Evolutionary conservation across 2,888 invertebrate species (phyloP).

Genomic region (Amphipoea lucens): DNA sequence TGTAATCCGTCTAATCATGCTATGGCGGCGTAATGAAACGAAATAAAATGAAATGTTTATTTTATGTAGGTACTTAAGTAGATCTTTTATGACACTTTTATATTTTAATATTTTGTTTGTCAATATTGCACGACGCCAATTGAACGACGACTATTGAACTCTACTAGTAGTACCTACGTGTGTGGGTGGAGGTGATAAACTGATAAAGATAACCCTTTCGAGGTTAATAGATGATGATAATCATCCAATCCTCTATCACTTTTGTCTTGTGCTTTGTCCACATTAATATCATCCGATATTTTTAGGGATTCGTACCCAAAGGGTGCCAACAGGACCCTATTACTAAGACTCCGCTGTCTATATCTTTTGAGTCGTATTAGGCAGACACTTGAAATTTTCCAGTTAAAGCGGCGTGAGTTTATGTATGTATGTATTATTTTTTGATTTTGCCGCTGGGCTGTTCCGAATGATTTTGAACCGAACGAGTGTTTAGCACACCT

Average conservation of each 20-base stretch:
- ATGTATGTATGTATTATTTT: too few relatives aligned
- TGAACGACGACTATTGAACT: neutral
- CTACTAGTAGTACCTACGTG: neutral
- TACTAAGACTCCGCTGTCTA: neutral
- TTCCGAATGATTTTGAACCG: too few relatives aligned
- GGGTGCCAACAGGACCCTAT: neutral
- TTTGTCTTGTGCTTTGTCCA: neutral
- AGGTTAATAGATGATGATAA: neutral
- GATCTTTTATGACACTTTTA: too few relatives aligned
- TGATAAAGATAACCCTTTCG: neutral
- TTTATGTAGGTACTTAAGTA: too few relatives aligned
- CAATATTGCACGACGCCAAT: too few relatives aligned
- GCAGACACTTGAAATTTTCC: neutral
- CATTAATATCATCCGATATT: neutral
- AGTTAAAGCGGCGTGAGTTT: too few relatives aligned
- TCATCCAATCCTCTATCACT: neutral
- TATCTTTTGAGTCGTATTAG: neutral
- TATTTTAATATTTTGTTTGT: too few relatives aligned
- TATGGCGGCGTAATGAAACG: too few relatives aligned
- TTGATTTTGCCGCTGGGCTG: too few relatives aligned
- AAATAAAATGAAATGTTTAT: too few relatives aligned
- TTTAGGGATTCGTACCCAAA: neutral
- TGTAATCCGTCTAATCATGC: too few relatives aligned
- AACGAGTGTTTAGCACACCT: neutral
- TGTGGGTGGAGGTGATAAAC: neutral